These are phyloP conservation scores for Drymodes brunneopygia DNA, from an alignment of 2,113 vertebrate genomes.

Conservation along the genomic window DNA sequence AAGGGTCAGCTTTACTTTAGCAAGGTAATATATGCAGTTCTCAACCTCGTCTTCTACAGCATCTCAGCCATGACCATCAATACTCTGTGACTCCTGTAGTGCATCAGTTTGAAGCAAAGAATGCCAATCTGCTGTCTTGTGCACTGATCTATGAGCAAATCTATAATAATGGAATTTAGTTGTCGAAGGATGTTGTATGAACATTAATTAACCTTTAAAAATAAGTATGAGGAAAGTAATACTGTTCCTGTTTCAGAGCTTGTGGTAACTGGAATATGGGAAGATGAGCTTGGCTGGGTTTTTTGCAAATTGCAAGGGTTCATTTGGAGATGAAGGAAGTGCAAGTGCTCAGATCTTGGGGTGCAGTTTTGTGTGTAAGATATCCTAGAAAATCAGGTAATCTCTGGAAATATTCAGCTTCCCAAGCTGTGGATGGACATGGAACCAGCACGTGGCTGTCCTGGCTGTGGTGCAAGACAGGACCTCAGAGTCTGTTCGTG, in stretches of 20 bases:
- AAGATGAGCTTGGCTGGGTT: not conserved
- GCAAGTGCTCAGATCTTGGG: not conserved
- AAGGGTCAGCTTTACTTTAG: not conserved
- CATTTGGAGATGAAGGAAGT: not conserved
- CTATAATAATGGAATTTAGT: slow-evolving; percentile 31
- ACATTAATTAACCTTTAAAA: slow-evolving; percentile 58
- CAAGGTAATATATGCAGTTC: not conserved
- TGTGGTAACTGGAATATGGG: not conserved
- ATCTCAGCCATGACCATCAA: slow-evolving; percentile 9
- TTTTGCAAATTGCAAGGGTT: not conserved
- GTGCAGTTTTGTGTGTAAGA: not conserved
- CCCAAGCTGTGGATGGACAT: not conserved
- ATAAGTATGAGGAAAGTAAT: not conserved
- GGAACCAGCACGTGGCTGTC: not conserved
- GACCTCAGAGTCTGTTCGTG: rapidly evolving
- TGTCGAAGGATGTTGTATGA: not conserved
- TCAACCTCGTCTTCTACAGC: not conserved
- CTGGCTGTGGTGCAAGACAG: rapidly evolving
- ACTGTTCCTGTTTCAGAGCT: not conserved
- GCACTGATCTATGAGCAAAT: slow-evolving; percentile 30
- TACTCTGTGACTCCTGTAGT: not conserved
- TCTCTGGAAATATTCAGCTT: not conserved
- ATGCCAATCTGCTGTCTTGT: slow-evolving; percentile 11
- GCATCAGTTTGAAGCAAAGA: not conserved
- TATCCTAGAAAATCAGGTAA: not conserved